Conservation (phyloP, 2,888 invertebrate species). For the Girardia tigrina region DNA sequence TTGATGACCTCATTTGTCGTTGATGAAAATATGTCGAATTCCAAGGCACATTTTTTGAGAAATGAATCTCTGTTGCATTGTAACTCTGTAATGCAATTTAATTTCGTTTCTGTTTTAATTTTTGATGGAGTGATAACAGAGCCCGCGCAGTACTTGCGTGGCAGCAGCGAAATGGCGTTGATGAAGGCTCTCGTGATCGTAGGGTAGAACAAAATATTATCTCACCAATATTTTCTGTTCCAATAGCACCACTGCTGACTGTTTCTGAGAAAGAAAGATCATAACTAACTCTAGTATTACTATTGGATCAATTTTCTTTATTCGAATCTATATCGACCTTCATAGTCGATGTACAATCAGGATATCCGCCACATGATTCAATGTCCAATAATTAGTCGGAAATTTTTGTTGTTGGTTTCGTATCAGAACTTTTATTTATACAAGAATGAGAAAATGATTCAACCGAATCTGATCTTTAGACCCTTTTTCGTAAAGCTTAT, state of each 20-base stretch:
- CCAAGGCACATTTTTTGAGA: no score
- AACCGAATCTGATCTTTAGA: conserved; percentile 1
- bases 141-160: no score
- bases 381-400: background rate
- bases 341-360: conserved; percentile 1
- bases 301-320: background rate
- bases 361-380: conserved; percentile 6
- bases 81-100: no score
- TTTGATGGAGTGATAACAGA: no score
- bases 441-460: background rate
- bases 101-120: no score
- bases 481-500: background rate
- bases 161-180: no score
- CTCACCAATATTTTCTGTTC: background rate
- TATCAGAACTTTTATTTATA: background rate
- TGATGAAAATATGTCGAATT: no score
- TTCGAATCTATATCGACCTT: background rate
- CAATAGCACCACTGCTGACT: background rate
- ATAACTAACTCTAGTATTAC: background rate
- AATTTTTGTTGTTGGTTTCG: background rate
- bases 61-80: no score
- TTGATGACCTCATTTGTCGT: no score
- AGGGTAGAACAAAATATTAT: no score
- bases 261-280: background rate
- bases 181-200: no score